A percentile compares a stretch with the other conserved stretches of the same genome.
These are phyloP conservation scores for Neosilurus mollespiculum DNA, from an alignment of 2,797 vertebrate genomes.

Conservation along the genomic window DNA sequence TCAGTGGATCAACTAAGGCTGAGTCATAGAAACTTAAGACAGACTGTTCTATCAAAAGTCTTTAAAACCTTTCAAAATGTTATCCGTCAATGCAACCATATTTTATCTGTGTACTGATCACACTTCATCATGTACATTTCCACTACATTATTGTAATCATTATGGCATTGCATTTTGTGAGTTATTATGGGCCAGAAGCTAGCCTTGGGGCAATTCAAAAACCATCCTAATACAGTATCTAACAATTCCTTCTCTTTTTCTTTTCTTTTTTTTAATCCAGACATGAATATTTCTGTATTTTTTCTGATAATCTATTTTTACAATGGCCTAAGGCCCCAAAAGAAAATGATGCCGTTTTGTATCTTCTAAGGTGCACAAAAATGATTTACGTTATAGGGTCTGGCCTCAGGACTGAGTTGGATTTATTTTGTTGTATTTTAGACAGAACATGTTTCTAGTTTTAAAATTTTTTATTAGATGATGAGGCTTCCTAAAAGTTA, in stretches of 20 bases:
- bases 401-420: slow-evolving; percentile 12
- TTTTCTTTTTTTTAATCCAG: background rate
- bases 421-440: background rate
- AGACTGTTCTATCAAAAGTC: background rate
- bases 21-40: slow-evolving; percentile 1
- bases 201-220: background rate
- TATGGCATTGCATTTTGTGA: background rate
- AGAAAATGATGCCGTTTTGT: slow-evolving; percentile 12
- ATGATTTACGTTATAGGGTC: slow-evolving; percentile 4
- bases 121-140: background rate
- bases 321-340: background rate
- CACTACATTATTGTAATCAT: background rate
- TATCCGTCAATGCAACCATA: background rate
- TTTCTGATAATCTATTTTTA: slow-evolving; percentile 5
- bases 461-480: slow-evolving; percentile 2
- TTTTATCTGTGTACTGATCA: background rate
- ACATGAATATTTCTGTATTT: slow-evolving; percentile 22
- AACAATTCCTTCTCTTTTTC: background rate
- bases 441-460: slow-evolving; percentile 13
- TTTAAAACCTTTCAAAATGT: background rate
- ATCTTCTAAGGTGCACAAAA: slow-evolving; percentile 20
- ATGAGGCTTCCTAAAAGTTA: background rate
- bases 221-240: slow-evolving; percentile 10
- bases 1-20: background rate
- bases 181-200: background rate